Base-by-base conservation (phyloP, 2,113 vertebrate genomes). In the Hiodon alosoides region DNA sequence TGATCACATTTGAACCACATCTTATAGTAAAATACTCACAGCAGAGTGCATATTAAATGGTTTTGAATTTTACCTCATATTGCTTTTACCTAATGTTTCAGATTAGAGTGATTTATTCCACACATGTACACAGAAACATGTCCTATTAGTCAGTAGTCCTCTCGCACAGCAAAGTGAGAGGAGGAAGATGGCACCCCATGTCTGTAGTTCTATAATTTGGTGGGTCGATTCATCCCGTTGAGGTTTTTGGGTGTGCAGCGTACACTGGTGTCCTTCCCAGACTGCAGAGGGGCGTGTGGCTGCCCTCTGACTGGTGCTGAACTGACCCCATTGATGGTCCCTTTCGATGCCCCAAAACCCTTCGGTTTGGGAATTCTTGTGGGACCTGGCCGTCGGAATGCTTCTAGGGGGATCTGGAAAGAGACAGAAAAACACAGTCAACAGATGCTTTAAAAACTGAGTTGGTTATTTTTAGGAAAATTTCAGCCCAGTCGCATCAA, bases 311-410 rank as follows among this genome's bases (percentile, higher is more conserved):
- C 84, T 66, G 60, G 74, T 2, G 78, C 84, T 10, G 13, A 51
- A 51, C n/a, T 57, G 13, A 81, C 58, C 17, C n/a, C 75, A 69
- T 82, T 83, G 80, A 77, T 83, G 14, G 88, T 83, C 80, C 84
- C 80, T 82, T 92, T 93, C 74, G 85, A 87, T 79, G 87, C 79
- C 72, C 73, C 76, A 53, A 13, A 86, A 74, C 91, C 77, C 85
- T 94, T 98, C 52, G 92, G 91, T 90, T 94, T 96, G 78, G 95
- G 95, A 76, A 94, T 97, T 74, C 90, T 84, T 53, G 93, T 93
- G 59, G 95, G 94, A 71, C 89, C 81, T 73, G 91, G 87, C n/a
- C 81, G 89, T 66, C 80, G 90, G 81, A 90, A 90, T 31, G 86
- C 83, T 89, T 91, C 86, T 7, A 91, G 86, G 76, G 95, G 93